Base-by-base conservation (phyloP, 2,888 invertebrate genomes). In the Muscina levida region DNA sequence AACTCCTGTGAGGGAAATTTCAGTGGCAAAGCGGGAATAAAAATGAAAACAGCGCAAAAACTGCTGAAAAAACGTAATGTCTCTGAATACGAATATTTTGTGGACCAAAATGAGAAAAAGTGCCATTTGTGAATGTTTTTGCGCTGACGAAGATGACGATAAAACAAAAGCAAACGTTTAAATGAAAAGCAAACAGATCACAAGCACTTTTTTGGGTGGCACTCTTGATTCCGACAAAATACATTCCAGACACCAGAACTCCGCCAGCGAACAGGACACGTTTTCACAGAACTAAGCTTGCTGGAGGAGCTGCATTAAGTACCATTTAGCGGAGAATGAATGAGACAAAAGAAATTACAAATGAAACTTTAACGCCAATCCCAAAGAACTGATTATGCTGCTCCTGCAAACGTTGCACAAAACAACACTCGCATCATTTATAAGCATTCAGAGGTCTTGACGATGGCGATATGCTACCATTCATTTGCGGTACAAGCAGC, bases 101-200 rank as follows among this genome's bases (percentile, higher is more conserved):
- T 68, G 11, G 42, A 57, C 66, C 26, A 42, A 19, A 48, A 39
- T 37, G 15, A 56, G 22, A 72, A 71, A 53, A 77, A 71, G 11
- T 22, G 37, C 56, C 24, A 22, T 39, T 13, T 8, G 11, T 22
- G 44, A 26, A 66, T 42, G 56, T 56, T 65, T 59, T 67, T 46
- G 37, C 59, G 53, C 39, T 39, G 62, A 37, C 24, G 57, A 42
- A 19, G 42, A 42, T 42, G 62, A 46, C 57, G 44, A 72, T 44
- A 74, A 82, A 84, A 87, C 83, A 84, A 85, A 86, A 83, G 82
- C 85, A 87, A 86, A 86, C 79, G 85, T 88, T 88, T 87, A 87
- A 88, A 88, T 88, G 87, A 88, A 88, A 88, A 88, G 86, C 85
- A 88, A 88, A 88, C 87, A 88, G 83, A 87, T 86, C 86, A 83